A percentile compares a stretch with the other conserved stretches of the same genome.
These are phyloP conservation scores for Semnornis frantzii DNA, from an alignment of 2,113 vertebrate species.

Conservation along the genomic window DNA sequence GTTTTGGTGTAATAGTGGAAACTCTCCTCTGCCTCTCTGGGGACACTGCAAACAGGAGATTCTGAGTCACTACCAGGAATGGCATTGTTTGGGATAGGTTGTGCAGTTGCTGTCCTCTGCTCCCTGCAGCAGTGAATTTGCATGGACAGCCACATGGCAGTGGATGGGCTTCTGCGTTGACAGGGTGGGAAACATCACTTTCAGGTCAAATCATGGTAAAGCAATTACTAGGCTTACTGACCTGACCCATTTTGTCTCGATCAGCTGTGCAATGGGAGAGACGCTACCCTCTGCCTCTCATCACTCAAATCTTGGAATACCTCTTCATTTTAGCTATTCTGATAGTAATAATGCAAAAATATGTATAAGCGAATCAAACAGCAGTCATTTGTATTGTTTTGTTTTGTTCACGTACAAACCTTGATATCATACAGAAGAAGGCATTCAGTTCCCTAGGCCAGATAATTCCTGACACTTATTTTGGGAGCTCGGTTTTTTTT, in stretches of 20 bases:
- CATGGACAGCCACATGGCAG: neutral
- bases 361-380: neutral
- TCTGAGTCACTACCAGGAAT: neutral
- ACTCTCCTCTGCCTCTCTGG: neutral
- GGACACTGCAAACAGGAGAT: neutral
- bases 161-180: neutral
- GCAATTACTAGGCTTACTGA: neutral
- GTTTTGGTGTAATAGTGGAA: neutral
- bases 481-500: neutral
- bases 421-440: neutral
- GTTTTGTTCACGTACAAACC: neutral
- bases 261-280: neutral
- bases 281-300: neutral
- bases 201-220: neutral
- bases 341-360: neutral
- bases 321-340: neutral
- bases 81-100: neutral
- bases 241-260: neutral
- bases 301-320: neutral
- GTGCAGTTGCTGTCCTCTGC: neutral
- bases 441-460: neutral
- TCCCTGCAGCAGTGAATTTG: rapidly evolving
- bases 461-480: neutral
- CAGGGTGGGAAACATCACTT: neutral
- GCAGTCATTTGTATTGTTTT: neutral